Conservation (phyloP, 2,797 vertebrate species). For the Gambelia wislizenii region DNA sequence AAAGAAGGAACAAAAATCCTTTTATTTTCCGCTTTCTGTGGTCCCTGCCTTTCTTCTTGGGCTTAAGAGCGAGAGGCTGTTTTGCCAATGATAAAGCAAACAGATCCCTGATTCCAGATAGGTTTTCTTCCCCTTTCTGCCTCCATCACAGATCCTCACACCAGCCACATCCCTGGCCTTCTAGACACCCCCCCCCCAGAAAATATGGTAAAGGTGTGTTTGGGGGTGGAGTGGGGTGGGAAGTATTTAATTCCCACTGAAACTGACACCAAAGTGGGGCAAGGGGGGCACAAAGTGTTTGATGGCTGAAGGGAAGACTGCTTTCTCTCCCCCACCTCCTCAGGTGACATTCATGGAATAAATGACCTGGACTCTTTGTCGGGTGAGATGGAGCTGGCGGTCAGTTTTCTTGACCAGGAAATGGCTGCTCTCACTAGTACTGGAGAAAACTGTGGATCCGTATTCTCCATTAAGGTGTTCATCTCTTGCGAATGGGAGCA, state of each 20-base stretch:
- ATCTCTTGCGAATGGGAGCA: neutral
- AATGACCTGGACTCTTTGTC: slow-evolving; percentile 45
- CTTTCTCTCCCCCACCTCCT: neutral
- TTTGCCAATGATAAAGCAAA: slow-evolving; percentile 36
- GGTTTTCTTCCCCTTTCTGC: neutral
- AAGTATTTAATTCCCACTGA: slow-evolving; percentile 27
- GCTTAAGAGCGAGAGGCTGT: slow-evolving; percentile 10
- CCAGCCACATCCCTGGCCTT: slow-evolving; percentile 2
- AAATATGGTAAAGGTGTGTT: slow-evolving; percentile 23
- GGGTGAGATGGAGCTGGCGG: slow-evolving; percentile 43
- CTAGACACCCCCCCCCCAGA: neutral
- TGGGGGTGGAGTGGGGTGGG: slow-evolving; percentile 8
- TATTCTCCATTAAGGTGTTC: neutral
- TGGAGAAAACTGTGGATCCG: neutral
- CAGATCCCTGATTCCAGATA: slow-evolving; percentile 30
- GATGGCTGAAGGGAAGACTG: slow-evolving; percentile 33
- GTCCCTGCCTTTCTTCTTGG: slow-evolving; percentile 16
- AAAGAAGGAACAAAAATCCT: neutral
- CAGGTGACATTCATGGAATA: slow-evolving; percentile 40
- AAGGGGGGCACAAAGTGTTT: neutral
- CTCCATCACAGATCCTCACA: neutral
- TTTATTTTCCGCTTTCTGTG: slow-evolving; percentile 2
- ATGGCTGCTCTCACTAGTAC: slow-evolving; percentile 39
- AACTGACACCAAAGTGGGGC: slow-evolving; percentile 34
- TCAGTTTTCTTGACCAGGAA: slow-evolving; percentile 49